Conservation (phyloP, 2,113 vertebrate species). For the Esox niger region DNA sequence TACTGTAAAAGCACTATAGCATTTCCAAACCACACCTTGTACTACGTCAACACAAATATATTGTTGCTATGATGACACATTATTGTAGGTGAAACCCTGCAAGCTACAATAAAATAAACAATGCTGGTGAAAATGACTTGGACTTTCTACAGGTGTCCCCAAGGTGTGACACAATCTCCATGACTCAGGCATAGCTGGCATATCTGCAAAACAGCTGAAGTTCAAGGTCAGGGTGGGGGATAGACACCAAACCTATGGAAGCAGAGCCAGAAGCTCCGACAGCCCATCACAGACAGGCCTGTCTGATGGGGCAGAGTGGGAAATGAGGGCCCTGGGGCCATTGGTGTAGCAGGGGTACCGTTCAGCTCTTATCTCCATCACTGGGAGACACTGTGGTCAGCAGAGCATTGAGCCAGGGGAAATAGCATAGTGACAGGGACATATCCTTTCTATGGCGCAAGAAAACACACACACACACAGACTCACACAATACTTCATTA, state of each 20-base stretch:
- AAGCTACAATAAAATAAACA: background rate
- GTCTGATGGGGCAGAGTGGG: conserved; percentile 43
- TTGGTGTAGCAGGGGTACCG: conserved; percentile 22
- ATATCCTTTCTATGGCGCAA: conserved; percentile 24
- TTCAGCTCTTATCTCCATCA: conserved; percentile 23
- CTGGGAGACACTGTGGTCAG: conserved; percentile 3
- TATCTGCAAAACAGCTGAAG: conserved; percentile 46
- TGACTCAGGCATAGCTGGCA: conserved; percentile 31
- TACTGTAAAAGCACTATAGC: too few species aligned
- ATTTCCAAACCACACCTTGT: too few species aligned
- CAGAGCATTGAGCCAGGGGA: background rate
- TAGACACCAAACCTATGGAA: conserved; percentile 35
- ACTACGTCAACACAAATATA: too few species aligned
- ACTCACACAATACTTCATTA: background rate
- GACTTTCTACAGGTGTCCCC: background rate
- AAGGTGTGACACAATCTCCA: conserved; percentile 8
- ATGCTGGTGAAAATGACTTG: background rate
- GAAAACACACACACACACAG: conserved; percentile 18
- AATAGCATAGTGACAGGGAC: conserved; percentile 32
- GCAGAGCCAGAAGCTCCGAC: conserved; percentile 33
- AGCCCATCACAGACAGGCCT: conserved; percentile 47
- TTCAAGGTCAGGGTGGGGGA: conserved; percentile 27
- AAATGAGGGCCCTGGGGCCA: conserved; percentile 36
- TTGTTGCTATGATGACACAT: background rate
- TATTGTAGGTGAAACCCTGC: background rate